A percentile compares a stretch with the other conserved stretches of the same genome.
Evolutionary conservation across 2,113 vertebrate species (phyloP).

Genomic region (Nerophis lumbriciformis): DNA sequence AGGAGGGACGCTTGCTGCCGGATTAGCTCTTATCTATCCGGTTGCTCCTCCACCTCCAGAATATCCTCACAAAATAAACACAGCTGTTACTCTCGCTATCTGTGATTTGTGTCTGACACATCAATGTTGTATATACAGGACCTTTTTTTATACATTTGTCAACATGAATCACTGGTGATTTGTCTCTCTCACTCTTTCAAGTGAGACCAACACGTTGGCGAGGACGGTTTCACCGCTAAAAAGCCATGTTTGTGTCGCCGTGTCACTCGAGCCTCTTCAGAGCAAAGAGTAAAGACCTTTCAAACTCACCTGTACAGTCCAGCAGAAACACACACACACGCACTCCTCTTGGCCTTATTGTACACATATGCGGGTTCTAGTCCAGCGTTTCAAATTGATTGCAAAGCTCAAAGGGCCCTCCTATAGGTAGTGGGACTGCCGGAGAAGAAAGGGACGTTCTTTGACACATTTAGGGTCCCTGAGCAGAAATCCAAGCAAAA

Average conservation of each 20-base stretch:
- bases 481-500: slow-evolving; percentile 8
- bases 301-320: slow-evolving; percentile 53
- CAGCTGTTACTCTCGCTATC: slow-evolving; percentile 57
- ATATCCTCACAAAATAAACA: slow-evolving; percentile 60
- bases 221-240: slow-evolving; percentile 40
- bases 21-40: slow-evolving; percentile 30
- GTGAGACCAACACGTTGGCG: slow-evolving; percentile 18
- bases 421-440: slow-evolving; percentile 21
- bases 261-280: slow-evolving; percentile 34
- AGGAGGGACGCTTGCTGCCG: slow-evolving; percentile 16
- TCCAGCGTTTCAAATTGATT: slow-evolving; percentile 22
- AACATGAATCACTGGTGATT: slow-evolving; percentile 22
- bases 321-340: slow-evolving; percentile 8
- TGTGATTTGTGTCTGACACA: slow-evolving; percentile 49
- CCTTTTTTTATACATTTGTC: slow-evolving; percentile 44
- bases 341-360: slow-evolving; percentile 68
- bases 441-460: slow-evolving; percentile 21
- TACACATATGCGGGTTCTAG: slow-evolving; percentile 47
- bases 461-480: slow-evolving; percentile 13
- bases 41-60: slow-evolving; percentile 28
- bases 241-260: slow-evolving; percentile 51
- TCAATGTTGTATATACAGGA: slow-evolving; percentile 53
- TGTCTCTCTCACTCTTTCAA: slow-evolving; percentile 25
- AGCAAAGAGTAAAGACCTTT: slow-evolving; percentile 15
- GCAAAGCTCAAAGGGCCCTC: slow-evolving; percentile 9